Conservation (phyloP, 2,797 vertebrate species). For the Acanthiza pusilla region DNA sequence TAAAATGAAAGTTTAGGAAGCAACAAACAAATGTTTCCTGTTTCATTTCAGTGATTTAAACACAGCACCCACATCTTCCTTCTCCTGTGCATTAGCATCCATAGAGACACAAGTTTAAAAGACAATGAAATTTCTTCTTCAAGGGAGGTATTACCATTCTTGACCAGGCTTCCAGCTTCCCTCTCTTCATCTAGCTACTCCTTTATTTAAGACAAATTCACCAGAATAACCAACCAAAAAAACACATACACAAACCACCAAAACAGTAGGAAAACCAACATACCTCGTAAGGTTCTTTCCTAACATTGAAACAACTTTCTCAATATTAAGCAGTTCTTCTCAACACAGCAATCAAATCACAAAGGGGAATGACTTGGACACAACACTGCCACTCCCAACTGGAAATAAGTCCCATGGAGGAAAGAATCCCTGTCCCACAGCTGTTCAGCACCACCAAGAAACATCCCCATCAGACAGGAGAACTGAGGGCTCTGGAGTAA, state of each 20-base stretch:
- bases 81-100: not conserved
- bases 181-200: not conserved
- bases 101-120: not conserved
- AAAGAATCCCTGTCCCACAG: too few relatives aligned
- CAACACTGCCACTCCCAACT: not conserved
- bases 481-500: not conserved
- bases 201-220: not conserved
- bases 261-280: not conserved
- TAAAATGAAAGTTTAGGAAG: not conserved
- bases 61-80: not conserved
- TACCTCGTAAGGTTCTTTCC: not conserved
- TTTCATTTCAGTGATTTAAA: not conserved
- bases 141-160: not conserved
- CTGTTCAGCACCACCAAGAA: not conserved
- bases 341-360: not conserved
- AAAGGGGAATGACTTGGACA: not conserved
- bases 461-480: accelerated
- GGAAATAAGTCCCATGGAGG: not conserved
- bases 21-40: not conserved
- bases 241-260: not conserved
- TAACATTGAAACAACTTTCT: not conserved
- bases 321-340: not conserved
- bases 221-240: accelerated
- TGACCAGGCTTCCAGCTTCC: not conserved
- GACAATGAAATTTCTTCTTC: not conserved